phyloP scores from a whole-genome alignment of 2,797 vertebrate species.

The Okamejei kenojei region DNA sequence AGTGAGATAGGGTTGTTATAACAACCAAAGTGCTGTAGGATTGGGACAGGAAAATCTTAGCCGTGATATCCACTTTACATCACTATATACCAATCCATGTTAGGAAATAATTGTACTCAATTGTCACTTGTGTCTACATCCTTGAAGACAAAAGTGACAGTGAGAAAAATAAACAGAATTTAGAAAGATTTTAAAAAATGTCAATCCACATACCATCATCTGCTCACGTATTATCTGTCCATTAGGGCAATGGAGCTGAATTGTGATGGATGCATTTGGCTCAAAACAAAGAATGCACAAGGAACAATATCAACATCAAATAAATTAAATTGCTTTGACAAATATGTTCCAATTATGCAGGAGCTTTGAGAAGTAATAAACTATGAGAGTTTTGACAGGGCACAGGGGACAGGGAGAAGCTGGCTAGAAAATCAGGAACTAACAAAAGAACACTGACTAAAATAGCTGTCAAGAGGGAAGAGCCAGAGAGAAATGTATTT shows the following conservation, averaged over 20 bases:
- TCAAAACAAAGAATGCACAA: not conserved
- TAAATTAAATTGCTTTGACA: not conserved
- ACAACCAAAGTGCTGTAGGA: too few species aligned
- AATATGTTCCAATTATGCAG: not conserved
- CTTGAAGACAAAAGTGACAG: not conserved
- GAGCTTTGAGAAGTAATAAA: not conserved
- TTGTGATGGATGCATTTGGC: not conserved
- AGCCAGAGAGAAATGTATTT: not conserved
- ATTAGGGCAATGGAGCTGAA: not conserved
- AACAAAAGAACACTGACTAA: not conserved
- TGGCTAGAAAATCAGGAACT: not conserved
- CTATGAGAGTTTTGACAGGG: not conserved
- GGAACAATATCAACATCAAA: not conserved
- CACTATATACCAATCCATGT: too few species aligned
- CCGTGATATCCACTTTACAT: too few species aligned
- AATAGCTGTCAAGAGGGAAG: not conserved
- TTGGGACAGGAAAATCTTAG: too few species aligned
- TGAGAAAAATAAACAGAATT: not conserved
- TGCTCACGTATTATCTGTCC: not conserved
- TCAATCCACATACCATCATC: not conserved
- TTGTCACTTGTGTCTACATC: not conserved
- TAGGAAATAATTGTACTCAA: too few species aligned
- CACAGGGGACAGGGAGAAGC: not conserved
- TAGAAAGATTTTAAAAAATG: not conserved
- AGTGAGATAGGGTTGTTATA: too few species aligned